Base-by-base conservation (phyloP, 2,797 vertebrate species). In the Sebastes cheni region DNA sequence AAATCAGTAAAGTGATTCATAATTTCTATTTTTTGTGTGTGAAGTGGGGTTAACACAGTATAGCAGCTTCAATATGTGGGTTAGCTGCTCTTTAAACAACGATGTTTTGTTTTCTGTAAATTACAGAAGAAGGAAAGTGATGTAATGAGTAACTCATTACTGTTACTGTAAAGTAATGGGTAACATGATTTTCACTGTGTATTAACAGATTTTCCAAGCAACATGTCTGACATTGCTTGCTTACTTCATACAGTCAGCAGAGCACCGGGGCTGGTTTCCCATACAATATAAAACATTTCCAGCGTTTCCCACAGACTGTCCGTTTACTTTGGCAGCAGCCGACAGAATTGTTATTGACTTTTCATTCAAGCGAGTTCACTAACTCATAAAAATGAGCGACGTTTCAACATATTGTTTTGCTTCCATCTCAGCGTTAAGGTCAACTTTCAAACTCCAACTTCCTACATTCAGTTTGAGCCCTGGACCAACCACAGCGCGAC, bases 271-370 rank as follows among this genome's bases (percentile, higher is more conserved):
- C 58, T 68, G 64, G 85, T 87, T 90, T 86, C 88, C 69, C 82
- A 89, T 66, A 65, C 54, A 55, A 13, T 23, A 27, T 77, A 69
- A 65, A 80, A 83, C 75, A 32, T 72, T 23, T 32, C n/a, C 80
- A 77, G 32, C 7, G 18, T 87, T 91, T 91, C 89, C 85, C 89
- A 92, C 85, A 87, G 82, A 78, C 36, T 1, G 14, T 79, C 60
- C 1, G 87, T 92, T 90, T 89, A 59, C 81, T 87, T 92, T 92
- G 91, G 90, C 87, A 87, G 72, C 80, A 32, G 74, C 42, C 8
- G 27, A 30, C 82, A 13, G 20, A 20, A 42, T 67, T 39, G 7
- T 83, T 84, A 90, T 82, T 89, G 80, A 88, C 77, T 86, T 88
- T 86, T 86, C 62, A 87, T 86, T 86, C n/a, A 71, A 50, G 42